A percentile compares a stretch with the other conserved stretches of the same genome.
Evolutionary conservation across 2,113 vertebrate species (phyloP).

Genomic region (Pluvianellus socialis): DNA sequence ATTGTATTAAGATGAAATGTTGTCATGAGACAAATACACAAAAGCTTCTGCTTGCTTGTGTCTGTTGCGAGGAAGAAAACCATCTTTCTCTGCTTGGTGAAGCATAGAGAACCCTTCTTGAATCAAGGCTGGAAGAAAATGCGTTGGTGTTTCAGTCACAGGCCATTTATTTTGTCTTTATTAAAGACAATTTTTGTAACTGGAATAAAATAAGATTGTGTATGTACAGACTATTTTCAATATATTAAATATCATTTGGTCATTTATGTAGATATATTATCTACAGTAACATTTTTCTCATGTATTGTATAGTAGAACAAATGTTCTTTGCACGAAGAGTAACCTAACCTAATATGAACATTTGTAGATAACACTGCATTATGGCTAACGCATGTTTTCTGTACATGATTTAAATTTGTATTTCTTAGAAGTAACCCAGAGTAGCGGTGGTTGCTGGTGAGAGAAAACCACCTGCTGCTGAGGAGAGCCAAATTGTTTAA

Average conservation of each 20-base stretch:
- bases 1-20: slow-evolving; percentile 74
- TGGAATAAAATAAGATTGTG: neutral
- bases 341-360: neutral
- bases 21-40: slow-evolving; percentile 63
- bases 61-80: slow-evolving; percentile 10
- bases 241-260: neutral
- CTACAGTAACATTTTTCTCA: neutral
- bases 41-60: slow-evolving; percentile 39
- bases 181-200: neutral
- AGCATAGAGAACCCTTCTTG: neutral
- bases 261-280: neutral
- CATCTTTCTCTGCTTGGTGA: slow-evolving; percentile 35
- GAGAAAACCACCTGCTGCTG: neutral
- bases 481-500: neutral
- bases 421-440: slow-evolving; percentile 1
- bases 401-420: neutral
- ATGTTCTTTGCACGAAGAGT: neutral
- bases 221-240: neutral
- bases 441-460: neutral
- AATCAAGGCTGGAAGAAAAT: slow-evolving; percentile 19
- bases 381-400: neutral
- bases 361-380: neutral
- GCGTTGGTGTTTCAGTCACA: neutral
- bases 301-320: neutral
- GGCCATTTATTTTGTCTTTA: neutral